Evolutionary conservation across 1,140 invertebrate genomes (phyloP).

Genomic region (Holotrichia oblita): DNA sequence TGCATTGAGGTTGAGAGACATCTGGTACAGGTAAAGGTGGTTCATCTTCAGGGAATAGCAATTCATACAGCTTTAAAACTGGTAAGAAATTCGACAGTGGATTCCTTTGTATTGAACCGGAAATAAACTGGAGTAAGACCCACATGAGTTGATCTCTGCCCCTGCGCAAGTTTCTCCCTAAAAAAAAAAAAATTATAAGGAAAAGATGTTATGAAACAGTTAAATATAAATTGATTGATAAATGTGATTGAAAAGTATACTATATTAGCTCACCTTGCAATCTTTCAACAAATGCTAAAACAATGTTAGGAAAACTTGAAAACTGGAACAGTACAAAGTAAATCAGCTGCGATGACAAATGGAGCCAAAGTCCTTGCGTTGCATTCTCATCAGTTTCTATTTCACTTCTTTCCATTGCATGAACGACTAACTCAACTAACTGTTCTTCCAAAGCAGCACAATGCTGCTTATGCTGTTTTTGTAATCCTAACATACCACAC

Average conservation of each 20-base stretch:
- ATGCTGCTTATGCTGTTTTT: conserved; percentile 91
- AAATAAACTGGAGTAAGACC: conserved; percentile 96
- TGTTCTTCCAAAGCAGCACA: conserved; percentile 93
- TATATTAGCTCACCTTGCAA: conserved; percentile 48
- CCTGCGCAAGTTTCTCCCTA: conserved; percentile 75
- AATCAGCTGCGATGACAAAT: conserved; percentile 94
- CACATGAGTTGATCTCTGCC: conserved; percentile 97
- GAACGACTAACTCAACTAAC: conserved; percentile 89
- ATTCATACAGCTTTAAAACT: conserved; percentile 90
- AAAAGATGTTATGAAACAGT: neutral
- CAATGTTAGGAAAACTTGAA: conserved; percentile 91
- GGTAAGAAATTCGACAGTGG: conserved; percentile 89
- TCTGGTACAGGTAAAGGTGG: conserved; percentile 90
- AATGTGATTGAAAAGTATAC: neutral
- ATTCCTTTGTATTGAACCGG: conserved; percentile 95
- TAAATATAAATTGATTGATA: neutral
- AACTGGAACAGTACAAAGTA: conserved; percentile 96
- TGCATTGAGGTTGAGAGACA: conserved; percentile 84
- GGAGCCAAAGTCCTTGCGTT: conserved; percentile 89
- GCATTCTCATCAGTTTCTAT: conserved; percentile 74
- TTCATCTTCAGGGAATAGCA: conserved; percentile 92
- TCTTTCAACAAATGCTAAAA: conserved; percentile 82
- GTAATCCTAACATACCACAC: conserved; percentile 91
- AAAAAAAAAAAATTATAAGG: neutral
- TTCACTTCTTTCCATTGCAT: conserved; percentile 92